Evolutionary conservation across 2,797 vertebrate genomes (phyloP).

Genomic region (Kryptopterus vitreolus): DNA sequence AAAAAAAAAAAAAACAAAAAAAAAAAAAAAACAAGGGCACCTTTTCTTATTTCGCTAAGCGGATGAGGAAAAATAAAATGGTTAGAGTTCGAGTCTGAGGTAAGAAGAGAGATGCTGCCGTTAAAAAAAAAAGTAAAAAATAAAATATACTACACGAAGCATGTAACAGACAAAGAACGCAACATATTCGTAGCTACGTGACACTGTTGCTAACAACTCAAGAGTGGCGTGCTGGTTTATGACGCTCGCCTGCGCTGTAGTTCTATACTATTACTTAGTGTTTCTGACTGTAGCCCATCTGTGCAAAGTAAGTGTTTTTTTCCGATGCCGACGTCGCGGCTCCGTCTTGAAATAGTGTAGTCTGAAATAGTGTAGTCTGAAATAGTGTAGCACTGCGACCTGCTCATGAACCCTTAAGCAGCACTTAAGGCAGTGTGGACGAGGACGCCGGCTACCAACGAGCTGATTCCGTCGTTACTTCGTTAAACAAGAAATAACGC

Average conservation of each 20-base stretch:
- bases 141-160: constrained; percentile 48
- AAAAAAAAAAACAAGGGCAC: constrained; percentile 74
- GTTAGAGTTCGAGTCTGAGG: constrained; percentile 76
- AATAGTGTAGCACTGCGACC: too few species aligned
- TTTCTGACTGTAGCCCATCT: constrained; percentile 7
- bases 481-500: too few species aligned
- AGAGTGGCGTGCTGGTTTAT: constrained; percentile 25
- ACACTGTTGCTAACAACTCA: constrained; percentile 73
- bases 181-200: constrained; percentile 70
- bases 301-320: too few species aligned
- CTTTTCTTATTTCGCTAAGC: constrained; percentile 76
- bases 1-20: constrained; percentile 62
- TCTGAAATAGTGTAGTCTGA: too few species aligned
- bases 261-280: neutral
- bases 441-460: too few species aligned
- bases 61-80: constrained; percentile 57
- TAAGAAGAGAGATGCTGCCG: constrained; percentile 65
- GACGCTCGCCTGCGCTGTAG: neutral
- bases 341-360: too few species aligned
- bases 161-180: constrained; percentile 78
- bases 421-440: too few species aligned
- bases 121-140: constrained; percentile 34
- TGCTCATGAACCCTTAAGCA: too few species aligned
- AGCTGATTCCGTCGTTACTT: too few species aligned
- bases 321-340: too few species aligned